Percentiles rank a stretch among this genome's conserved stretches.
Conservation (phyloP, 1,140 invertebrate genomes). For the Laupala kohalensis region DNA sequence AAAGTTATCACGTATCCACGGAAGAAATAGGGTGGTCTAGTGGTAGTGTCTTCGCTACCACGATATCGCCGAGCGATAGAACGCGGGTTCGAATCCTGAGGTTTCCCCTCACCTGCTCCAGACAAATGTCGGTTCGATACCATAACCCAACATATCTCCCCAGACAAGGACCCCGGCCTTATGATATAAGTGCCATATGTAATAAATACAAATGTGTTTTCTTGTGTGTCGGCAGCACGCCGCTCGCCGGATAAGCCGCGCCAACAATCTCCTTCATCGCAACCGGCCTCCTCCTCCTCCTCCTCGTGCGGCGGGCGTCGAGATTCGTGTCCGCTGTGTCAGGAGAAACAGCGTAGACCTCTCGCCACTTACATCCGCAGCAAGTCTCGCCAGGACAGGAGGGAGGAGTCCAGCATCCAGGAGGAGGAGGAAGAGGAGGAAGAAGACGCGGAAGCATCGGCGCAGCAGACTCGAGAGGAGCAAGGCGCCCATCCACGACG, state of each 20-base stretch:
- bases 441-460: constrained; percentile 25
- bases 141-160: too few relatives aligned
- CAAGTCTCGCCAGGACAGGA: constrained; percentile 32
- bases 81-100: too few relatives aligned
- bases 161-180: too few relatives aligned
- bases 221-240: background rate
- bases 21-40: too few relatives aligned
- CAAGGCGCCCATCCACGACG: too few relatives aligned
- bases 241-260: background rate
- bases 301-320: constrained; percentile 30
- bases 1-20: too few relatives aligned
- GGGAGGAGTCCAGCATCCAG: constrained; percentile 32
- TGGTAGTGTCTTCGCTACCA: too few relatives aligned
- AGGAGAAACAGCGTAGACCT: constrained; percentile 37
- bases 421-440: constrained; percentile 31
- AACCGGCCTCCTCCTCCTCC: background rate
- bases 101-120: too few relatives aligned
- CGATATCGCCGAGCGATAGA: too few relatives aligned
- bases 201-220: background rate
- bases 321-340: constrained; percentile 45
- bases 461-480: constrained; percentile 1
- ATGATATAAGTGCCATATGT: too few relatives aligned
- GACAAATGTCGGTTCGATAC: too few relatives aligned
- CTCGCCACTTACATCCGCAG: constrained; percentile 37
- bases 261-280: background rate